Conservation (phyloP, 2,113 vertebrate species). For the Pelobates fuscus region DNA sequence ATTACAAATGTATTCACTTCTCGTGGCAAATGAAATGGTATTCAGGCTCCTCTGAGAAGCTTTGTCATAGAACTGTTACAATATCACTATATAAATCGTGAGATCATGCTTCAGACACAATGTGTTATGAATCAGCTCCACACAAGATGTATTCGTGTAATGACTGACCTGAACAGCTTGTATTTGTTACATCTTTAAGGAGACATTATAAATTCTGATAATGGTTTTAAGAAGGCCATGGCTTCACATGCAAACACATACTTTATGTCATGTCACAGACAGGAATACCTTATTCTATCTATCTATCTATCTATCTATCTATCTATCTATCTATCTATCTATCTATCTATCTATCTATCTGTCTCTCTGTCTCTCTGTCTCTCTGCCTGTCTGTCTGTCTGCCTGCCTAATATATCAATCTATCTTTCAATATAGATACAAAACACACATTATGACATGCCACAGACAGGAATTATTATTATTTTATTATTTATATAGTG, state of each 20-base stretch:
- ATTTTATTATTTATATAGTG: no score
- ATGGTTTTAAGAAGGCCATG: conserved; percentile 53
- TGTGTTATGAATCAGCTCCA: conserved; percentile 41
- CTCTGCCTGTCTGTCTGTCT: no score
- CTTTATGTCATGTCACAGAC: no score
- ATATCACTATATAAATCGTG: conserved; percentile 44
- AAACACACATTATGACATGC: no score
- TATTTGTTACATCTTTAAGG: conserved; percentile 52
- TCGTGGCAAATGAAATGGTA: conserved; percentile 54
- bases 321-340: no score
- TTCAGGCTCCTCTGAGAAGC: conserved; percentile 39
- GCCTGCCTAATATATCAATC: no score
- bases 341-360: no score
- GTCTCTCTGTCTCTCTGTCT: no score
- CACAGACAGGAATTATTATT: no score
- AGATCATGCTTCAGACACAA: conserved; percentile 23
- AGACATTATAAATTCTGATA: conserved; percentile 52
- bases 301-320: no score
- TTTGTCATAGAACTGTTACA: conserved; percentile 20
- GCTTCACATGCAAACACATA: conserved; percentile 53
- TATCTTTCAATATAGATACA: no score
- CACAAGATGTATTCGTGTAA: conserved; percentile 46
- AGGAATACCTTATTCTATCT: not conserved
- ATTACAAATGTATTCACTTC: conserved; percentile 4
- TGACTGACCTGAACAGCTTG: conserved; percentile 47